Evolutionary conservation across 2,888 invertebrate genomes (phyloP).

Genomic region (Tridacna crocea): DNA sequence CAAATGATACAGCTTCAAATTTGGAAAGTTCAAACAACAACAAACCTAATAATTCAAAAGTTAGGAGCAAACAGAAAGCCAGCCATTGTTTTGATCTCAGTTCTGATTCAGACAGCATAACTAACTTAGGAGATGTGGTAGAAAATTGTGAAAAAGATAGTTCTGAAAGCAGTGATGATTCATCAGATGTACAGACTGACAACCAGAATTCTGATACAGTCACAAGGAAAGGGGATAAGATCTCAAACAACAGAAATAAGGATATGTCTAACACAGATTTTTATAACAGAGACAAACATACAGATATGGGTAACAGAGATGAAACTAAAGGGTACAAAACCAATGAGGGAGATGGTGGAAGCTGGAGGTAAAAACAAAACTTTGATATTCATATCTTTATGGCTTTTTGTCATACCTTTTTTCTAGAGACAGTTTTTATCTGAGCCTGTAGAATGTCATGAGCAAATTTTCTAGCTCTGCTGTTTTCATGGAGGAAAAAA

Average conservation of each 20-base stretch:
- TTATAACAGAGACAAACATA: not conserved
- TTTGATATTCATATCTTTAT: no score
- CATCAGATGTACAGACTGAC: not conserved
- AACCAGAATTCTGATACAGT: not conserved
- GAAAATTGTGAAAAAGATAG: not conserved
- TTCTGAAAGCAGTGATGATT: not conserved
- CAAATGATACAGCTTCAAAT: not conserved
- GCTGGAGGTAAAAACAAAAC: not conserved
- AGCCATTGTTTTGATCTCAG: constrained; percentile 18
- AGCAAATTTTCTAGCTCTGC: no score
- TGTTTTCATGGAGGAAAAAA: no score
- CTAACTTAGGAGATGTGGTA: not conserved
- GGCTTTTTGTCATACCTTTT: no score
- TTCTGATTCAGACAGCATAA: constrained; percentile 8
- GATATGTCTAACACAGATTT: not conserved
- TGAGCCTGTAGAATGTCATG: no score
- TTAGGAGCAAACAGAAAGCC: not conserved
- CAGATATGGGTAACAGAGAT: not conserved
- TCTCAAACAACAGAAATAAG: not conserved
- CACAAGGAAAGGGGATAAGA: not conserved
- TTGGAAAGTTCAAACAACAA: not conserved
- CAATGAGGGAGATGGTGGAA: not conserved
- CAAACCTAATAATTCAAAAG: constrained; percentile 10
- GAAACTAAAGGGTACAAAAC: not conserved
- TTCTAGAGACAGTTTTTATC: no score